A percentile compares a stretch with the other conserved stretches of the same genome.
These are phyloP conservation scores for Takifugu bimaculatus DNA, from an alignment of 2,113 vertebrate genomes.

Conservation along the genomic window DNA sequence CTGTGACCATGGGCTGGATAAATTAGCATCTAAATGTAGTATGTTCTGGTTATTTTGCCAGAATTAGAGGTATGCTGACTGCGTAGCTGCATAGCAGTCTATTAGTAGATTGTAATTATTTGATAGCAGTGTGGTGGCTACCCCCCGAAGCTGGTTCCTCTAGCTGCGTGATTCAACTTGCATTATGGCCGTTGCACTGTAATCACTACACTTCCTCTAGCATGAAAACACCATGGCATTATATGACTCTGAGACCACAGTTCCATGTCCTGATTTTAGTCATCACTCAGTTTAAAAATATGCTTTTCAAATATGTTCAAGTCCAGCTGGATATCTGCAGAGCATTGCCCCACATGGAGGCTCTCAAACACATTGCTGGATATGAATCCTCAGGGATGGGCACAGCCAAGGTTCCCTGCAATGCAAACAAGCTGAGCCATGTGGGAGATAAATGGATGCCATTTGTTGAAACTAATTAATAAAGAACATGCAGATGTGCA, in stretches of 20 bases:
- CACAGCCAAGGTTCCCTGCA: constrained; percentile 43
- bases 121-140: constrained; percentile 54
- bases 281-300: constrained; percentile 38
- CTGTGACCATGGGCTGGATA: constrained; percentile 65
- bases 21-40: constrained; percentile 75
- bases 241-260: constrained; percentile 32
- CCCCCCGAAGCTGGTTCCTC: constrained; percentile 41
- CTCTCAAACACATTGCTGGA: constrained; percentile 36
- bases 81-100: constrained; percentile 58
- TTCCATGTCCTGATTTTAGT: constrained; percentile 28
- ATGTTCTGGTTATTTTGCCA: constrained; percentile 45
- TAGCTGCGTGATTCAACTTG: constrained; percentile 49
- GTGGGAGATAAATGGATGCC: constrained; percentile 57
- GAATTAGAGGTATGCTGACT: constrained; percentile 64
- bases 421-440: constrained; percentile 66
- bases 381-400: constrained; percentile 40
- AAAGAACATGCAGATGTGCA: constrained; percentile 71
- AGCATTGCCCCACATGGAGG: constrained; percentile 52
- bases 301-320: constrained; percentile 34
- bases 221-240: constrained; percentile 15
- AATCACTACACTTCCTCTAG: constrained; percentile 17
- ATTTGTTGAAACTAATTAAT: constrained; percentile 76
- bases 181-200: constrained; percentile 48
- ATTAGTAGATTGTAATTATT: constrained; percentile 70
- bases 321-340: constrained; percentile 54